phyloP scores from a whole-genome alignment of 2,113 vertebrate genomes.

The Tachysurus fulvidraco region DNA sequence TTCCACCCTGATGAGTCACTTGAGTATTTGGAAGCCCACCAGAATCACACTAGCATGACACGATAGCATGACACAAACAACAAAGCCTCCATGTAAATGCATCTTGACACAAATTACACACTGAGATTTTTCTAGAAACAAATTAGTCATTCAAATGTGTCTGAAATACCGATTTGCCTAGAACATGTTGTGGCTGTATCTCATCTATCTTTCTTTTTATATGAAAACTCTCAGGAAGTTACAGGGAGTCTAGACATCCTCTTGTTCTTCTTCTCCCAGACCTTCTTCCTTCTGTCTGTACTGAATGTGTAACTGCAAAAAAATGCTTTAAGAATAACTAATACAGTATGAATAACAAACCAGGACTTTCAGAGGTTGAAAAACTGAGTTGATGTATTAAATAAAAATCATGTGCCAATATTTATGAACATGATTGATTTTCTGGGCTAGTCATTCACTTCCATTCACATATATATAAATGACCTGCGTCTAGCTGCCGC shows the following conservation, averaged over 20 bases:
- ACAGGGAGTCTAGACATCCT: neutral
- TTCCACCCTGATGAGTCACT: neutral
- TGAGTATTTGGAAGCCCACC: neutral
- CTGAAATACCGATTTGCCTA: neutral
- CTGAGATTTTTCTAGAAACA: neutral
- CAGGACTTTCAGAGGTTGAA: neutral
- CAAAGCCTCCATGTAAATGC: neutral
- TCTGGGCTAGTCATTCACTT: neutral
- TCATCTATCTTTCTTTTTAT: neutral
- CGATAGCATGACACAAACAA: neutral
- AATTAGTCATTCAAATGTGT: neutral
- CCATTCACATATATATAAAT: neutral
- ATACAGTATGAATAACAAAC: neutral
- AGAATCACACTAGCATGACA: neutral
- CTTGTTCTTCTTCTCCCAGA: neutral
- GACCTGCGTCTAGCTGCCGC: neutral
- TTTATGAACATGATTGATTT: conserved; percentile 16
- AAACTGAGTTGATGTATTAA: neutral
- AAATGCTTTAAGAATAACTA: neutral
- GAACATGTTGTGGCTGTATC: neutral
- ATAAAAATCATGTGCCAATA: neutral
- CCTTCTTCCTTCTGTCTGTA: neutral
- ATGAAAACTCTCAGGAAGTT: neutral
- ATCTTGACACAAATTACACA: neutral
- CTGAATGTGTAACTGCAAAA: neutral